These are phyloP conservation scores for Rynchops niger DNA, from an alignment of 2,113 vertebrate genomes.

Conservation along the genomic window DNA sequence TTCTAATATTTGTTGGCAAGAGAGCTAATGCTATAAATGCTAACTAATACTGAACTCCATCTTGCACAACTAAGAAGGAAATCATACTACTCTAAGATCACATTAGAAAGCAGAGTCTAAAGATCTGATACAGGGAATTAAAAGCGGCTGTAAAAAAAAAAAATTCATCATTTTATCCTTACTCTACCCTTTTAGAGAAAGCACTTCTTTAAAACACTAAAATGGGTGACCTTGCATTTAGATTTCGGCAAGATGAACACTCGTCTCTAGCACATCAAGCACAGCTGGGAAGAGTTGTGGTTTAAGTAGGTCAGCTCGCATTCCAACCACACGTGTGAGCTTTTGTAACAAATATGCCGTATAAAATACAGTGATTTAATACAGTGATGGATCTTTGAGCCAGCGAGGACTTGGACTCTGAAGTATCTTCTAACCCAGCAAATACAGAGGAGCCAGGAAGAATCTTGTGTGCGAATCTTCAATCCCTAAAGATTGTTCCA, in stretches of 20 bases:
- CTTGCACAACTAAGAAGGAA: background rate
- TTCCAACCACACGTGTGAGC: background rate
- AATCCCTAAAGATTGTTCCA: background rate
- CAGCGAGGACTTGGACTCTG: background rate
- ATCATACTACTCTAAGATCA: background rate
- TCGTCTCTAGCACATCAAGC: background rate
- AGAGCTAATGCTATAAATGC: background rate
- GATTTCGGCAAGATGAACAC: background rate
- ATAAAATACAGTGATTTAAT: background rate
- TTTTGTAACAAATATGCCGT: background rate
- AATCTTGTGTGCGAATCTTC: background rate
- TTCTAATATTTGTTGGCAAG: background rate
- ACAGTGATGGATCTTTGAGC: background rate
- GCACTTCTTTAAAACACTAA: background rate
- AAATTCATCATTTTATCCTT: background rate
- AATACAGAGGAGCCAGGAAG: background rate
- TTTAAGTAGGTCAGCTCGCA: conserved; percentile 7
- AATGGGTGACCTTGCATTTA: background rate
- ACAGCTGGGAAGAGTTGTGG: background rate
- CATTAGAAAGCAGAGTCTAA: background rate
- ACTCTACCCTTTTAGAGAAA: background rate
- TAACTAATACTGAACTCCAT: background rate
- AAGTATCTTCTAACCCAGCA: background rate
- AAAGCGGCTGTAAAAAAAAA: background rate
- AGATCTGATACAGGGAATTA: background rate